Conservation (phyloP, 2,797 vertebrate genomes). For the Melanogrammus aeglefinus region DNA sequence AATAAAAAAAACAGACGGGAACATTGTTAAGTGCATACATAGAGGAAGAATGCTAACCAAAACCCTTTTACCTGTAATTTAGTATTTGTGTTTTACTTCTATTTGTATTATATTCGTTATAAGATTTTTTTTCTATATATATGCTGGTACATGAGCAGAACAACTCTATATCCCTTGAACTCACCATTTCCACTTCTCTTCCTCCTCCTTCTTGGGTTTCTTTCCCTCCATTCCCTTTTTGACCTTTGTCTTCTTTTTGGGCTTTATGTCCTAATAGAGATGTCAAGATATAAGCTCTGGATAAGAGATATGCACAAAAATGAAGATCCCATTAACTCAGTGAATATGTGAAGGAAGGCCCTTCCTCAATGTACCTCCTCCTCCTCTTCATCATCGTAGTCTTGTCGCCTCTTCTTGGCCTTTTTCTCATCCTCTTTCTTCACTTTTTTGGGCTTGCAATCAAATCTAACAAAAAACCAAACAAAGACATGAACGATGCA, state of each 20-base stretch:
- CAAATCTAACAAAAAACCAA: slow-evolving; percentile 69
- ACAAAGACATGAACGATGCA: background rate
- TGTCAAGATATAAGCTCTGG: background rate
- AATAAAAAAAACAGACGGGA: slow-evolving; percentile 5
- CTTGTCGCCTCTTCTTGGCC: slow-evolving; percentile 89
- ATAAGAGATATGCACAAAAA: background rate
- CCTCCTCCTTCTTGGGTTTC: slow-evolving; percentile 92
- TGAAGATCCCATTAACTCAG: background rate
- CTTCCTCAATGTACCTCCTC: slow-evolving; percentile 50
- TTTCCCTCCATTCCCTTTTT: slow-evolving; percentile 80
- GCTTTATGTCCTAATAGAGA: slow-evolving; percentile 78
- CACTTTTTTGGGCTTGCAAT: slow-evolving; percentile 87
- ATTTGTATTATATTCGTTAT: no score
- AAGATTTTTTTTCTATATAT: no score
- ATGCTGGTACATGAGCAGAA: background rate
- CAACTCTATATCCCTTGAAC: slow-evolving; percentile 10
- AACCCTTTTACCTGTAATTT: background rate
- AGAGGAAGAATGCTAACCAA: background rate
- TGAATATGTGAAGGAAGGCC: background rate
- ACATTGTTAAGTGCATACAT: background rate
- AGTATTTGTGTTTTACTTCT: background rate
- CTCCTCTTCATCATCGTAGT: slow-evolving; percentile 85
- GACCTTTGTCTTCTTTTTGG: slow-evolving; percentile 89
- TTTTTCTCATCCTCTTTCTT: slow-evolving; percentile 92
- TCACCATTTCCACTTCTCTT: slow-evolving; percentile 97